Percentiles rank a stretch among this genome's conserved stretches.
Evolutionary conservation across 2,113 vertebrate species (phyloP).

Genomic region (Myrmophylax atrothorax): DNA sequence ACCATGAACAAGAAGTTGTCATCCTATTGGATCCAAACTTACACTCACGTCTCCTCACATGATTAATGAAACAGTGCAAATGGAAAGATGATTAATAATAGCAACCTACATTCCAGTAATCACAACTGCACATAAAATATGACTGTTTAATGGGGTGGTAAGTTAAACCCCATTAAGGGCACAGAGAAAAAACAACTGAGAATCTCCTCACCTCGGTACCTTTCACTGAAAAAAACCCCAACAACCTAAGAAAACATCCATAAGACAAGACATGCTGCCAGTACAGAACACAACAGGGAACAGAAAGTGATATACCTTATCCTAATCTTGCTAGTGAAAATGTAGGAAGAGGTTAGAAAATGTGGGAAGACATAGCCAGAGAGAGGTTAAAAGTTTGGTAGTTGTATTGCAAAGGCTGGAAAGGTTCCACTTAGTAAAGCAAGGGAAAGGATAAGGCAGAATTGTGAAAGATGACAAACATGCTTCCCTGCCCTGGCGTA

Average conservation of each 20-base stretch:
- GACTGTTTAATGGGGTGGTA: conserved; percentile 51
- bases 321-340: neutral
- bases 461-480: neutral
- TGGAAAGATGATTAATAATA: conserved; percentile 52
- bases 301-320: neutral
- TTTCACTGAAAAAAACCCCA: neutral
- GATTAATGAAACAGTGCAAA: conserved; percentile 27
- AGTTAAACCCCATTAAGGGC: conserved; percentile 43
- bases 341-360: neutral
- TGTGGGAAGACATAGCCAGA: neutral
- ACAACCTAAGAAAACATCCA: neutral
- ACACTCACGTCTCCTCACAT: neutral
- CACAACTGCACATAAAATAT: conserved; percentile 53
- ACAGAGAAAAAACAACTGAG: conserved; percentile 4
- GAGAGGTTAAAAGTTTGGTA: neutral
- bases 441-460: neutral
- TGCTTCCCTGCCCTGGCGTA: neutral
- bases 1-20: neutral
- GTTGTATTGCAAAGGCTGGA: neutral
- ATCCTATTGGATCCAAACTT: neutral
- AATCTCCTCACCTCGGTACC: neutral
- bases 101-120: conserved; percentile 59
- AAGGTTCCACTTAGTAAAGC: neutral
- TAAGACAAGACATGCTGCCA: neutral
- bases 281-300: neutral